phyloP scores from a whole-genome alignment of 2,888 invertebrate genomes.

The Epistrophe eligans region DNA sequence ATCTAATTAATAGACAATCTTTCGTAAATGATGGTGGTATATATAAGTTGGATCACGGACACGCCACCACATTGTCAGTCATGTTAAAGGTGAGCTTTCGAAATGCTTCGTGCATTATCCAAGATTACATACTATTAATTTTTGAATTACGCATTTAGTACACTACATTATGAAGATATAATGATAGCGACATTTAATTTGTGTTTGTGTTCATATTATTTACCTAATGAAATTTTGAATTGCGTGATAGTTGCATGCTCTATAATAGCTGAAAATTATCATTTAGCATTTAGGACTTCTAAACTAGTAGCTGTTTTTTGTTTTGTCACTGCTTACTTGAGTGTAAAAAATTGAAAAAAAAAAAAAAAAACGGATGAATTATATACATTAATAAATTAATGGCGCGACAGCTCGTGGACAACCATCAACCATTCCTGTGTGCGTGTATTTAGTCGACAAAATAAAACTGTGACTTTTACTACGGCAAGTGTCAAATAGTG shows the following conservation, averaged over 20 bases:
- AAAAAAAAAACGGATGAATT: no score
- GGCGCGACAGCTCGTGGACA: no score
- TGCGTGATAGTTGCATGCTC: not conserved
- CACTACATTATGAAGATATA: not conserved
- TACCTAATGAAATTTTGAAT: not conserved
- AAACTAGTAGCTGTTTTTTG: no score
- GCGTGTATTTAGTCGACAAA: no score
- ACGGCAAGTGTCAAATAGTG: no score
- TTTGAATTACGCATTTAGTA: conserved; percentile 8
- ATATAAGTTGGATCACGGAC: not conserved
- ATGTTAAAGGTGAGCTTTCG: conserved; percentile 14
- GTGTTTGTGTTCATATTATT: not conserved
- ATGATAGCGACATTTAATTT: not conserved
- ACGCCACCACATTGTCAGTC: conserved; percentile 3
- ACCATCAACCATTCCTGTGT: no score
- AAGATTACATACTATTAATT: conserved; percentile 28
- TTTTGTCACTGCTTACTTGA: no score
- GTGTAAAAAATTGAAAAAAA: no score
- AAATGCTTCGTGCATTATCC: conserved; percentile 7
- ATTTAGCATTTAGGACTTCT: not conserved
- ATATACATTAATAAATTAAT: no score
- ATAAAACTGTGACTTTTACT: no score
- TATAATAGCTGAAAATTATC: not conserved
- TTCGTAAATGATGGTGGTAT: not conserved
- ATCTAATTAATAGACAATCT: conserved; percentile 35